Base-by-base conservation (phyloP, 1,140 invertebrate species). In the Atta texana region DNA sequence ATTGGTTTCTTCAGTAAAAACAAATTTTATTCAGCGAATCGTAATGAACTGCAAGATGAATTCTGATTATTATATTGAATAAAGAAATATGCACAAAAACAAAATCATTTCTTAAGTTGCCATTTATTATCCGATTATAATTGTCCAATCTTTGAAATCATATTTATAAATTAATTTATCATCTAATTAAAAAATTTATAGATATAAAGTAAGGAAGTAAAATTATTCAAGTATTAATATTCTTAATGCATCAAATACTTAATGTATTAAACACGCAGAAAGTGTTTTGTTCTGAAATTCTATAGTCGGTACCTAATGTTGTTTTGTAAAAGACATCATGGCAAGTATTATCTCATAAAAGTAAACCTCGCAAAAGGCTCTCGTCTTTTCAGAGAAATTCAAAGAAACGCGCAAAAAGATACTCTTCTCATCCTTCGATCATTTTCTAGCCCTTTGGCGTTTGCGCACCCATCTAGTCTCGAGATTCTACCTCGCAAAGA, bases 361-460 rank as follows among this genome's bases (percentile, higher is more conserved):
- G n/a, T 55, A 80, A 39, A 3, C 3, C 24, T 24, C 18, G 3
- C 18, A 6, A 34, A 53, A 55, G n/a, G 14, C 68, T 44, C 8
- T 51, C 28, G n/a, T 71, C 10, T 68, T 21, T 69, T 14, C n/a
- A 18, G 39, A 61, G 53, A 74, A 31, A 72, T 59, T 74, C 68
- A 53, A 82, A 72, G 78, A 57, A 81, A 31, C 77, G 49, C 14
- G 64, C 59, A 72, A 82, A 53, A 5, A 72, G 78, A 72, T 57
- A 57, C 51, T 68, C 39, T 76, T 87, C 61, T 86, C 53, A 16
- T 59, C 39, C 24, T 74, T 74, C 85, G 69, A 74, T 59, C 39
- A 63, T 69, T 77, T 76, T 66, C 16, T 76, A 72, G 39, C 57
- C 53, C 28, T 85, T 74, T 51, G 68, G 64, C 84, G 68, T 80